Percentiles rank a stretch among this genome's conserved stretches.
Conservation (phyloP, 2,113 vertebrate genomes). For the Leucosticte australis region DNA sequence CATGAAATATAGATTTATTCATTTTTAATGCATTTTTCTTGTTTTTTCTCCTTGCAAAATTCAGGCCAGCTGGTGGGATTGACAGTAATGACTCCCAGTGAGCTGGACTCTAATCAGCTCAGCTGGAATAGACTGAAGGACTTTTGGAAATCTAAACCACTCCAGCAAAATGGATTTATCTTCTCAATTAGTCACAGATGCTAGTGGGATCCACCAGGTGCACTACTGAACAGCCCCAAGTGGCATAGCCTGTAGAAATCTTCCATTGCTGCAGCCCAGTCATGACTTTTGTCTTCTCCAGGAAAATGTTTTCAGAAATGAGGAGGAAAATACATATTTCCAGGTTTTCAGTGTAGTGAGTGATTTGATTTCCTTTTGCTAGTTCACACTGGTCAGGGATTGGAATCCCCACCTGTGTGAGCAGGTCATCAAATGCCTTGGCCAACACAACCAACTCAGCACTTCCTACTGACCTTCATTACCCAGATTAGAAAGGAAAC, state of each 20-base stretch:
- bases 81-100: slow-evolving; percentile 65
- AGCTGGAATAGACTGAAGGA: slow-evolving; percentile 56
- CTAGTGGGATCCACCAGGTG: slow-evolving; percentile 52
- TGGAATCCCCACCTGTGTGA: neutral
- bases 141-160: slow-evolving; percentile 48
- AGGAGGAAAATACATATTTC: neutral
- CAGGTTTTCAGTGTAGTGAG: neutral
- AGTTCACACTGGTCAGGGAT: neutral
- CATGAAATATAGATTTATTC: slow-evolving; percentile 45
- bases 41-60: slow-evolving; percentile 42
- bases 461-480: slow-evolving; percentile 49
- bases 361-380: neutral
- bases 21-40: slow-evolving; percentile 54
- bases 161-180: slow-evolving; percentile 63
- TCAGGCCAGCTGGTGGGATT: slow-evolving; percentile 59
- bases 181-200: slow-evolving; percentile 57
- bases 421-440: slow-evolving; percentile 8
- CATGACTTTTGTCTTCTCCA: neutral
- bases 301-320: neutral
- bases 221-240: neutral
- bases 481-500: slow-evolving; percentile 48
- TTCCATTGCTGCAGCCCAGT: neutral
- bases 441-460: slow-evolving; percentile 49
- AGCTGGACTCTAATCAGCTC: slow-evolving; percentile 65
- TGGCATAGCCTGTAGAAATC: neutral